Percentiles rank a stretch among this genome's conserved stretches.
phyloP scores from a whole-genome alignment of 2,797 vertebrate species.

The Lateolabrax maculatus region DNA sequence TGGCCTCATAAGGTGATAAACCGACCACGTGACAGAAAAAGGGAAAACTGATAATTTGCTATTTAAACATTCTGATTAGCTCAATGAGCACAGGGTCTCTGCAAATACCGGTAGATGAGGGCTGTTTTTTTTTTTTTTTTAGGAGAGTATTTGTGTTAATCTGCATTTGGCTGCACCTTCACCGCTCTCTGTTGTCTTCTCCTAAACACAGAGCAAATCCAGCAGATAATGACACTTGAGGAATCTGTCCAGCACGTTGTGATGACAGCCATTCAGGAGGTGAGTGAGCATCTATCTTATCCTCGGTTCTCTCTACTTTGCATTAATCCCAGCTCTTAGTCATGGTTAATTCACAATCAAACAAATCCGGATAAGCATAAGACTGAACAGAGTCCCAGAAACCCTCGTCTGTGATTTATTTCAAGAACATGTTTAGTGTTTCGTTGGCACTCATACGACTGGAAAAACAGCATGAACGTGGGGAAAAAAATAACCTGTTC shows the following conservation, averaged over 20 bases:
- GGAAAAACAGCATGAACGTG: background rate
- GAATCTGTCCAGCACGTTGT: conserved; percentile 94
- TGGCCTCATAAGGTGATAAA: conserved; percentile 3
- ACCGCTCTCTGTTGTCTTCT: conserved; percentile 43
- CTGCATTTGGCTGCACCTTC: conserved; percentile 58
- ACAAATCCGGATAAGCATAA: conserved; percentile 50
- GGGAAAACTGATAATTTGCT: background rate
- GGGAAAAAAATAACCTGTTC: background rate
- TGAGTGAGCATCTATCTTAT: conserved; percentile 73
- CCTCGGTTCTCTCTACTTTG: conserved; percentile 29
- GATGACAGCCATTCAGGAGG: conserved; percentile 96
- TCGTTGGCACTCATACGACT: conserved; percentile 15
- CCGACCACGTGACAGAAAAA: background rate
- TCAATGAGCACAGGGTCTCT: conserved; percentile 3
- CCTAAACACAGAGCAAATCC: conserved; percentile 89
- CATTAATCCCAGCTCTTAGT: conserved; percentile 66
- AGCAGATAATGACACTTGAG: conserved; percentile 93
- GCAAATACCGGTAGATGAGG: conserved; percentile 11
- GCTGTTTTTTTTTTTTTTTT: conserved; percentile 31
- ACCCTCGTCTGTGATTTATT: conserved; percentile 50
- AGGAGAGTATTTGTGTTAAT: conserved; percentile 48
- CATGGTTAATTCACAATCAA: conserved; percentile 63
- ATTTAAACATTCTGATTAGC: background rate
- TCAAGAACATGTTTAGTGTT: conserved; percentile 37
- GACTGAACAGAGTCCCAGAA: conserved; percentile 50